Conservation (phyloP, 2,888 invertebrate genomes). For the Helicoverpa assulta region DNA sequence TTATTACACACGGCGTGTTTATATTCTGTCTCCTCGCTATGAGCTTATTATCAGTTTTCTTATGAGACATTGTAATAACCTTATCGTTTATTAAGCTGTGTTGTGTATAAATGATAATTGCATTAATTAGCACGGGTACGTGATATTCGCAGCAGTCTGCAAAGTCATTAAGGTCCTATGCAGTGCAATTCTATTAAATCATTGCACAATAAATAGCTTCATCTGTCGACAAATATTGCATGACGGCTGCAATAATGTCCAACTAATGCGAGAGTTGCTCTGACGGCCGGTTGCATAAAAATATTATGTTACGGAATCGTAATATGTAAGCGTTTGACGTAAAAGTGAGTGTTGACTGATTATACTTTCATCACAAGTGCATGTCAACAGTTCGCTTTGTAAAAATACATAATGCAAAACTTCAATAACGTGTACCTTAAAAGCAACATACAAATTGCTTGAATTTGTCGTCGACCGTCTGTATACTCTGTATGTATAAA, state of each 20-base stretch:
- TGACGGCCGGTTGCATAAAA: not conserved
- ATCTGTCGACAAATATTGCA: not conserved
- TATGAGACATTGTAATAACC: slow-evolving; percentile 25
- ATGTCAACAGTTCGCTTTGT: no score
- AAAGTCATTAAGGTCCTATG: slow-evolving; percentile 4
- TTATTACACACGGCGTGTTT: slow-evolving; percentile 41
- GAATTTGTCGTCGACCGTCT: not conserved
- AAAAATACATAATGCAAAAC: no score
- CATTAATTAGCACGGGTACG: slow-evolving; percentile 27
- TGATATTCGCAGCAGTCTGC: not conserved
- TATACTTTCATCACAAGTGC: no score
- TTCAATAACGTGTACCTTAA: not conserved
- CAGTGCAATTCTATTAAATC: slow-evolving; percentile 5
- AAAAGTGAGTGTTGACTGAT: not conserved
- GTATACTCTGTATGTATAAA: no score
- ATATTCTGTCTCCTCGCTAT: slow-evolving; percentile 27
- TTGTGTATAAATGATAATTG: slow-evolving; percentile 25
- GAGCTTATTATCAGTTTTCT: slow-evolving; percentile 35
- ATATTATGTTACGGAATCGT: not conserved
- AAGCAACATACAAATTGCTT: not conserved
- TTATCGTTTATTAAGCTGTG: slow-evolving; percentile 30
- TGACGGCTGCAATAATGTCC: not conserved
- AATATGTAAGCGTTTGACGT: not conserved
- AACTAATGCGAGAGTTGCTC: not conserved
- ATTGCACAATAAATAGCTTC: not conserved